phyloP scores from a whole-genome alignment of 30 jellyfish, hydroid and myxozoan genomes.

The Turritopsis rubra region DNA sequence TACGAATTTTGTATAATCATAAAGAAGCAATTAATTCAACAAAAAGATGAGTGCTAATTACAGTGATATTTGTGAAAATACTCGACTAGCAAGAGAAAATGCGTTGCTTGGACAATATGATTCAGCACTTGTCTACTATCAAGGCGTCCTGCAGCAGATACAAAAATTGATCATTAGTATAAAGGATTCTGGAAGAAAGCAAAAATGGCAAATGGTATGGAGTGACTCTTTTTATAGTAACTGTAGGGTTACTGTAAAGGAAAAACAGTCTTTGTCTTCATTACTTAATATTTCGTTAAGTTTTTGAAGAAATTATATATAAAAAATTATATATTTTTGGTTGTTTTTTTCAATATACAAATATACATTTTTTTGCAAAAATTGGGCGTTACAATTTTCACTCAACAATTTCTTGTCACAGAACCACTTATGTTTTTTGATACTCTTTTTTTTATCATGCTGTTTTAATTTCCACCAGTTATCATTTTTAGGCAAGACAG shows the following conservation, averaged over 20 bases:
- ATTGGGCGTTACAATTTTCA: too few species aligned
- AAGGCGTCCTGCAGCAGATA: slow-evolving; percentile 90
- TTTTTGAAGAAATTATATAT: background rate
- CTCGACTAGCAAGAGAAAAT: slow-evolving; percentile 86
- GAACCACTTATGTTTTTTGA: too few species aligned
- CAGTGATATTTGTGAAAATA: slow-evolving; percentile 64
- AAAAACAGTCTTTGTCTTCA: background rate
- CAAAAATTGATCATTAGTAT: slow-evolving; percentile 66
- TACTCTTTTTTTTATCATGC: background rate
- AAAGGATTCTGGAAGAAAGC: slow-evolving; percentile 60
- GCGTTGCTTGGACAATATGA: slow-evolving; percentile 88
- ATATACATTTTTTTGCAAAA: background rate
- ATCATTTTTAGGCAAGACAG: slow-evolving; percentile 57
- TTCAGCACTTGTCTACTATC: slow-evolving; percentile 80
- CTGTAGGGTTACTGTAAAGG: background rate
- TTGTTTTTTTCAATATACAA: background rate
- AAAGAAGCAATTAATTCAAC: too few species aligned
- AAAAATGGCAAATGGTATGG: slow-evolving; percentile 93
- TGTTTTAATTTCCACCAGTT: background rate
- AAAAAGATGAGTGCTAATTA: slow-evolving; percentile 20
- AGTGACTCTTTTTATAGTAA: background rate
- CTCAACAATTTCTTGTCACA: too few species aligned
- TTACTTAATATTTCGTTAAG: background rate
- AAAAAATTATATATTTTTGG: background rate
- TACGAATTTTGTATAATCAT: too few species aligned